Evolutionary conservation across 2,797 vertebrate species (phyloP).

Genomic region (Mareca penelope): DNA sequence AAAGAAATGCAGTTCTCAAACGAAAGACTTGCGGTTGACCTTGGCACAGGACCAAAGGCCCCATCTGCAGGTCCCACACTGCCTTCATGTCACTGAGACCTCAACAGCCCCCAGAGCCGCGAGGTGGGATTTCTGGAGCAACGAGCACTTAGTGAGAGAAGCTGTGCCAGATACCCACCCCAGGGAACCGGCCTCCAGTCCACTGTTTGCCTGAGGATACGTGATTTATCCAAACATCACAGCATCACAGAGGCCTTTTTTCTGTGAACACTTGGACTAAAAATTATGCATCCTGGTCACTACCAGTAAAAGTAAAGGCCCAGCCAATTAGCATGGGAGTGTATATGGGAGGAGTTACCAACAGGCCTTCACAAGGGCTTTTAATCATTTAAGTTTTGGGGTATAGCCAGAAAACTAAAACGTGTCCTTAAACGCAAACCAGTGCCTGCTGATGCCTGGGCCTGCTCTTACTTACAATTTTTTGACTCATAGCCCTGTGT

Average conservation of each 20-base stretch:
- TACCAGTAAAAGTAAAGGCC: not conserved
- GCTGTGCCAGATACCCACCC: slow-evolving; percentile 37
- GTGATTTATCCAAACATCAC: slow-evolving; percentile 53
- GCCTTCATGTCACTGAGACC: slow-evolving; percentile 36
- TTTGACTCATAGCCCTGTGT: not conserved
- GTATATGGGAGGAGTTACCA: not conserved
- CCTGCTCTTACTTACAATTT: not conserved
- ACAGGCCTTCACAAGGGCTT: slow-evolving; percentile 28
- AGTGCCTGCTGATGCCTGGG: not conserved
- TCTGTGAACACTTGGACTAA: not conserved
- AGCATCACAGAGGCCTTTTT: slow-evolving; percentile 49
- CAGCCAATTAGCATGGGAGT: slow-evolving; percentile 43
- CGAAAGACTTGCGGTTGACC: slow-evolving; percentile 41
- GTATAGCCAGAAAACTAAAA: not conserved
- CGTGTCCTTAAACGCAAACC: not conserved
- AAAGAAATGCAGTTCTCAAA: not conserved
- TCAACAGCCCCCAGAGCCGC: slow-evolving; percentile 33
- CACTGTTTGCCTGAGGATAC: slow-evolving; percentile 35
- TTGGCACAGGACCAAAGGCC: slow-evolving; percentile 63
- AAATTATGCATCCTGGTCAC: slow-evolving; percentile 20
- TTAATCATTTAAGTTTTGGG: slow-evolving; percentile 53
- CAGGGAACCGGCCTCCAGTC: slow-evolving; percentile 40
- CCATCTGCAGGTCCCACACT: slow-evolving; percentile 61
- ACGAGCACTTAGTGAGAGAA: slow-evolving; percentile 19
- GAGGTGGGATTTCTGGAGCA: slow-evolving; percentile 60